These are phyloP conservation scores for Zaprionus lachaisei DNA, from an alignment of 1,140 invertebrate species.

Conservation along the genomic window DNA sequence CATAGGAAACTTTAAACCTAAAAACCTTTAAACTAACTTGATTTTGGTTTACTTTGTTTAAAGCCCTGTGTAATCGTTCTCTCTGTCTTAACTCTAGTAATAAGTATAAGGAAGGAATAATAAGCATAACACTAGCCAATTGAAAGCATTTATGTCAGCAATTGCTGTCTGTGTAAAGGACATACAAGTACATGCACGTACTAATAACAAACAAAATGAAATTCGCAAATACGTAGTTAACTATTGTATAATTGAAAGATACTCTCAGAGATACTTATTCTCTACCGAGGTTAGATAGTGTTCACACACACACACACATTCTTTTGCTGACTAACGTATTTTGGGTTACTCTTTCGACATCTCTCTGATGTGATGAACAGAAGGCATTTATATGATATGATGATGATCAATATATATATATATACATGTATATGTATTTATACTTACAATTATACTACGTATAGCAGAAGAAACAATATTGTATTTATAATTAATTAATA, in stretches of 20 bases:
- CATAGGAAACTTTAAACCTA: conserved; percentile 31
- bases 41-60: background rate
- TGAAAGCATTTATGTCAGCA: conserved; percentile 67
- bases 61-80: conserved; percentile 29
- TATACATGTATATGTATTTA: conserved; percentile 45
- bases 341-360: conserved; percentile 23
- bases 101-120: conserved; percentile 48
- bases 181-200: conserved; percentile 17
- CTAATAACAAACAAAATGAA: conserved; percentile 8
- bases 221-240: conserved; percentile 46
- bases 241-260: conserved; percentile 26
- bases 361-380: conserved; percentile 49
- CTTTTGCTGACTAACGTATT: conserved; percentile 38
- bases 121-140: conserved; percentile 79
- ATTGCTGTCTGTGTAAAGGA: conserved; percentile 43
- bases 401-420: conserved; percentile 45
- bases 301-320: conserved; percentile 29
- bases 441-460: conserved; percentile 45
- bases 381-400: conserved; percentile 39
- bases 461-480: conserved; percentile 45
- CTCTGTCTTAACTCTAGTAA: conserved; percentile 34
- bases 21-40: conserved; percentile 11
- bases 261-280: conserved; percentile 38
- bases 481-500: conserved; percentile 66
- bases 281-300: conserved; percentile 48